phyloP scores from a whole-genome alignment of 2,113 vertebrate genomes.

The Sciurus niger region DNA sequence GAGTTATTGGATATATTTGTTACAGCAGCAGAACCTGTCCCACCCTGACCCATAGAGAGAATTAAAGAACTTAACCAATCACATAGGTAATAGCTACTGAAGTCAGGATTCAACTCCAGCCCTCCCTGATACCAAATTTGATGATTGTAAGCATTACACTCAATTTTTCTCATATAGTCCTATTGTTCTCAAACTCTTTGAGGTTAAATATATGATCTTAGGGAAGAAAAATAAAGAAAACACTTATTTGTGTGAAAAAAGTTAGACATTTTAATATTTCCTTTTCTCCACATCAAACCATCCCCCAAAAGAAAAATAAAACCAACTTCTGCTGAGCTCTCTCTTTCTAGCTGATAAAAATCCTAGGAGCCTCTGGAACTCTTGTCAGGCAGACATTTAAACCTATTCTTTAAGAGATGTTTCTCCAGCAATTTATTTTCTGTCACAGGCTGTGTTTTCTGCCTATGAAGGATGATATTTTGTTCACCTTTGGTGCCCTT shows the following conservation, averaged over 20 bases:
- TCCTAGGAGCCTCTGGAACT: not conserved
- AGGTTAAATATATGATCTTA: not conserved
- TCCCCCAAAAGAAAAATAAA: not conserved
- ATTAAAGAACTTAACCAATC: not conserved
- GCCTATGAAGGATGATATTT: constrained; percentile 77
- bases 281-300: not conserved
- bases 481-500: constrained; percentile 65
- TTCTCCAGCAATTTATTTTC: constrained; percentile 75
- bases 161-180: not conserved
- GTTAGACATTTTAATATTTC: not conserved
- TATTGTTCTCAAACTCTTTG: constrained; percentile 22
- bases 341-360: constrained; percentile 29
- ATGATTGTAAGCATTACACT: not conserved
- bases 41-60: not conserved
- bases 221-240: not conserved
- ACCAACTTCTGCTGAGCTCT: not conserved
- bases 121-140: not conserved
- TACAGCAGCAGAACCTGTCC: not conserved
- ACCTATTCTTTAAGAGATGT: constrained; percentile 55
- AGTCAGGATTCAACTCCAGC: not conserved
- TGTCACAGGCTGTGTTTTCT: constrained; percentile 70
- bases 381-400: not conserved
- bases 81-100: not conserved
- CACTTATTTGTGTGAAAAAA: not conserved
- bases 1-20: not conserved